Evolutionary conservation across 2,888 invertebrate genomes (phyloP).

Genomic region (Geotrupes spiniger): DNA sequence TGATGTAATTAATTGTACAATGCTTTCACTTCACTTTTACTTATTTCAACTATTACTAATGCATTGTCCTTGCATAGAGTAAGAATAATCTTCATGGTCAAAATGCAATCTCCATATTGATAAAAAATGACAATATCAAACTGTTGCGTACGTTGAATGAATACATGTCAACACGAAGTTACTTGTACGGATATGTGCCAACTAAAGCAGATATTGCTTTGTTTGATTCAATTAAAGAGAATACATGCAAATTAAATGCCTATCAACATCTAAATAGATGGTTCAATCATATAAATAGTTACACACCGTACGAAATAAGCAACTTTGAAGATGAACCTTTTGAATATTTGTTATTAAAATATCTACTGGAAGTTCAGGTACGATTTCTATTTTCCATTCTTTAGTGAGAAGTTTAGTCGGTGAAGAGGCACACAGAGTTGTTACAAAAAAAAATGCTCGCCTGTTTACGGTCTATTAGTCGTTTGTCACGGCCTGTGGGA

Average conservation of each 20-base stretch:
- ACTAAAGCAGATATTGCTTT: constrained; percentile 54
- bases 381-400: constrained; percentile 30
- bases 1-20: neutral
- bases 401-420: constrained; percentile 8
- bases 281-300: constrained; percentile 62
- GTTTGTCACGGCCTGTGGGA: constrained; percentile 44
- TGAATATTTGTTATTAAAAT: constrained; percentile 46
- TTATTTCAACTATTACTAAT: constrained; percentile 5
- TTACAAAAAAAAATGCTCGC: constrained; percentile 25
- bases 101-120: neutral
- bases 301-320: constrained; percentile 53
- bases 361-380: constrained; percentile 39
- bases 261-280: constrained; percentile 58
- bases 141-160: constrained; percentile 39
- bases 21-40: neutral
- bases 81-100: constrained; percentile 11
- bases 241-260: constrained; percentile 44
- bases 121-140: neutral
- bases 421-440: constrained; percentile 8
- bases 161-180: constrained; percentile 57
- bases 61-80: constrained; percentile 10
- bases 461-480: constrained; percentile 36
- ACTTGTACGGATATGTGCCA: constrained; percentile 57
- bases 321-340: constrained; percentile 47
- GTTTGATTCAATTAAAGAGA: constrained; percentile 39